Percentiles rank a stretch among this genome's conserved stretches.
Conservation (phyloP, 2,888 invertebrate genomes). For the Ephialtes manifestator region DNA sequence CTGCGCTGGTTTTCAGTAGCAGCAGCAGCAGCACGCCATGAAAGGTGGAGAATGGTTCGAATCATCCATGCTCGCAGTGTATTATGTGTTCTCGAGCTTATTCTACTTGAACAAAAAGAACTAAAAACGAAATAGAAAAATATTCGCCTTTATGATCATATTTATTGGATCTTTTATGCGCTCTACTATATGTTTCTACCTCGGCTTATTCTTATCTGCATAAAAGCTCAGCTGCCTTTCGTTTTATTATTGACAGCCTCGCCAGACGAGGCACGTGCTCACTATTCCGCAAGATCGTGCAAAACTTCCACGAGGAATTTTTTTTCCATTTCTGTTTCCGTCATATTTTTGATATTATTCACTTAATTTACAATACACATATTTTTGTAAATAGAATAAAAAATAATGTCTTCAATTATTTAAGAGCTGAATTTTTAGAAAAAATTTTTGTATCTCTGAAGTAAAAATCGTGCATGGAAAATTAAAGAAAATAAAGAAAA, state of each 20-base stretch:
- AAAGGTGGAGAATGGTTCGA: not conserved
- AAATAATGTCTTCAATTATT: too few species aligned
- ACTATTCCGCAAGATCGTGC: not conserved
- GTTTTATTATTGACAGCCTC: conserved; percentile 14
- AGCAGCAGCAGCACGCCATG: not conserved
- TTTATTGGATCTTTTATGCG: conserved; percentile 8
- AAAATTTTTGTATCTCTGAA: too few species aligned
- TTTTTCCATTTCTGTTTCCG: too few species aligned
- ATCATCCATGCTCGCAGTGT: not conserved
- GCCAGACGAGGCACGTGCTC: not conserved
- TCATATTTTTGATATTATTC: too few species aligned
- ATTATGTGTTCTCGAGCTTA: not conserved
- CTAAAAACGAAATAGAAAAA: not conserved
- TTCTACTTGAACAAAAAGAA: not conserved
- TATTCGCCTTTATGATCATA: not conserved
- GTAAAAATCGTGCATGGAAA: too few species aligned
- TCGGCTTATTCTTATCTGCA: not conserved
- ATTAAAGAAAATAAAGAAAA: too few species aligned
- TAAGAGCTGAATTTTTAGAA: too few species aligned
- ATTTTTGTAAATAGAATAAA: too few species aligned
- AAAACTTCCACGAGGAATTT: not conserved
- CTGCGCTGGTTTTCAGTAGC: not conserved
- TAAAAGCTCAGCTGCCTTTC: not conserved
- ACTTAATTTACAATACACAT: too few species aligned
- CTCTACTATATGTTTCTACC: not conserved